Percentiles rank a stretch among this genome's conserved stretches.
Conservation (phyloP, 2,797 vertebrate species). For the Tenualosa ilisha region DNA sequence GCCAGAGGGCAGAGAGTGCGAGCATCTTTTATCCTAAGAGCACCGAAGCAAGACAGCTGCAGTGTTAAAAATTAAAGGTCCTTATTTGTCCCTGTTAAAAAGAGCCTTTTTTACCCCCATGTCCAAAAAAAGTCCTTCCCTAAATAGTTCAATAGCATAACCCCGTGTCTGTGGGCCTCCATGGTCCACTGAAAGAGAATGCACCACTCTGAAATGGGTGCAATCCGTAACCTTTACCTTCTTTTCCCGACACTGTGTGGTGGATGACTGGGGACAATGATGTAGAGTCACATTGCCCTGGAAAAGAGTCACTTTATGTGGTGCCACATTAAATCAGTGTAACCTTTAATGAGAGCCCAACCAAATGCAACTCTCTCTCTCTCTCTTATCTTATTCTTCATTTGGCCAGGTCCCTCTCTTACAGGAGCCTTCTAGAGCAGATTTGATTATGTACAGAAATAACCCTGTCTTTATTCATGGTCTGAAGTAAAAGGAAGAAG, state of each 20-base stretch:
- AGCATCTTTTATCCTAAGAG: constrained; percentile 9
- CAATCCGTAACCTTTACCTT: not conserved
- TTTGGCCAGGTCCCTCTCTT: not conserved
- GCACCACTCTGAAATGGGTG: not conserved
- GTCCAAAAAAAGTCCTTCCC: not conserved
- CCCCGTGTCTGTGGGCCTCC: not conserved
- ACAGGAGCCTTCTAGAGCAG: not conserved
- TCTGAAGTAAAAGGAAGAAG: not conserved
- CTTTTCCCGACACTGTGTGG: not conserved
- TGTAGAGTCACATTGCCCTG: not conserved
- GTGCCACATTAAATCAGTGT: not conserved
- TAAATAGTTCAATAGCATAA: constrained; percentile 18
- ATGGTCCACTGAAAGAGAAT: not conserved
- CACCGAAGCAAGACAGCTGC: constrained; percentile 8
- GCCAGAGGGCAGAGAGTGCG: not conserved
- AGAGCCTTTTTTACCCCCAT: not conserved
- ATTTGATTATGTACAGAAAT: constrained; percentile 19
- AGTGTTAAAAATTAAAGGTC: constrained; percentile 11
- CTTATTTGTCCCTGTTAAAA: constrained; percentile 23
- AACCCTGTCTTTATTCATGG: constrained; percentile 21
- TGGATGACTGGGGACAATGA: not conserved
- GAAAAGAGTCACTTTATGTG: not conserved
- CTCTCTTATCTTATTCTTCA: not conserved
- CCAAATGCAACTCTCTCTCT: not conserved
- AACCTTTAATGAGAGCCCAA: constrained; percentile 17